phyloP scores from a whole-genome alignment of 2,888 invertebrate species.

The Epirrhoe alternata region DNA sequence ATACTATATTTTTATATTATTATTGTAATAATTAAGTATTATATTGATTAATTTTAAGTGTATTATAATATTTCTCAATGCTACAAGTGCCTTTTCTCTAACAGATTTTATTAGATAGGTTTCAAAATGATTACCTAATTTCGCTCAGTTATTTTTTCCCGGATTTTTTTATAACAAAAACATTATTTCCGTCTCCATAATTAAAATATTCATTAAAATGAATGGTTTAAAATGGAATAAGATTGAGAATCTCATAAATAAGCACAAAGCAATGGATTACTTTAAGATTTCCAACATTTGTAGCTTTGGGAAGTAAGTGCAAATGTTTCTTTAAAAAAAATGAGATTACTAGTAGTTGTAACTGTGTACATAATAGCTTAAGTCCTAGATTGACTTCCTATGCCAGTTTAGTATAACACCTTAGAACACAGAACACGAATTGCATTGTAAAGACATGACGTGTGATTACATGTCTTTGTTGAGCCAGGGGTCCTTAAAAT shows the following conservation, averaged over 20 bases:
- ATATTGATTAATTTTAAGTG: constrained; percentile 63
- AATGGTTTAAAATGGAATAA: constrained; percentile 43
- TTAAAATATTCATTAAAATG: constrained; percentile 16
- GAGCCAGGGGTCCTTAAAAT: not conserved
- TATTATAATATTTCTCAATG: constrained; percentile 71
- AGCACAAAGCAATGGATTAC: constrained; percentile 41
- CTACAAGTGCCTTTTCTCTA: constrained; percentile 59
- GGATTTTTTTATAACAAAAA: not conserved
- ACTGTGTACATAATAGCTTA: constrained; percentile 76
- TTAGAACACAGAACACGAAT: constrained; percentile 47
- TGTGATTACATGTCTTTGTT: constrained; percentile 41
- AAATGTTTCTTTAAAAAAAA: constrained; percentile 68
- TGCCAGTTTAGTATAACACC: constrained; percentile 65
- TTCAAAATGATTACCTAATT: constrained; percentile 6
- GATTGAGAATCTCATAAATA: constrained; percentile 61
- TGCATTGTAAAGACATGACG: constrained; percentile 34
- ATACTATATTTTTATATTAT: constrained; percentile 83
- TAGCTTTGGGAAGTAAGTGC: constrained; percentile 70
- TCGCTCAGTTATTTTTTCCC: constrained; percentile 6
- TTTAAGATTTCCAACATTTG: constrained; percentile 48
- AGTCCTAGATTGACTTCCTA: constrained; percentile 65
- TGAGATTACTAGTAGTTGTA: constrained; percentile 80
- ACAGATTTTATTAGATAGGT: constrained; percentile 22
- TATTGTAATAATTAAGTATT: constrained; percentile 69
- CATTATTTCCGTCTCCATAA: constrained; percentile 43